A percentile compares a stretch with the other conserved stretches of the same genome.
These are phyloP conservation scores for Adela reaumurella DNA, from an alignment of 2,888 invertebrate genomes.

Conservation along the genomic window DNA sequence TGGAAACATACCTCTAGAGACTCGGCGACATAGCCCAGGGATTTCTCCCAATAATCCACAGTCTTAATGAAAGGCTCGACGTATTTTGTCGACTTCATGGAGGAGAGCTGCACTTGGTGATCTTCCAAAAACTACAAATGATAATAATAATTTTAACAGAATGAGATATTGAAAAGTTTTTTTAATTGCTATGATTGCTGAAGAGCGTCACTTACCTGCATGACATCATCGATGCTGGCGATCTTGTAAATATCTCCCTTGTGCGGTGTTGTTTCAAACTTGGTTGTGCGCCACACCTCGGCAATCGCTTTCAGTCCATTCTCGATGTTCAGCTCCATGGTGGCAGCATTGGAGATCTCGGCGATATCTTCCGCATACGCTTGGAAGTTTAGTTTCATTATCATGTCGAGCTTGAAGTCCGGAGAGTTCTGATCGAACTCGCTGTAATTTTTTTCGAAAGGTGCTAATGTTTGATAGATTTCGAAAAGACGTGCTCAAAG, in stretches of 20 bases:
- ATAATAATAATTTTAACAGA: no score
- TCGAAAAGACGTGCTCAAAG: constrained; percentile 74
- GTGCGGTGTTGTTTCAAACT: constrained; percentile 69
- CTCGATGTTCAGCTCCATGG: constrained; percentile 86
- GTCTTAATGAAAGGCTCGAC: constrained; percentile 82
- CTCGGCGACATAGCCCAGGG: constrained; percentile 76
- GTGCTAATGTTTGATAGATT: no score
- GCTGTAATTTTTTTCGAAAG: no score
- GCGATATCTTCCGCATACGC: constrained; percentile 77
- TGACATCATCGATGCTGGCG: constrained; percentile 74
- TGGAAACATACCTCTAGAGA: constrained; percentile 76
- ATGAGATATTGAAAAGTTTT: no score
- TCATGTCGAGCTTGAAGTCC: constrained; percentile 76
- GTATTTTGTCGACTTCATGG: constrained; percentile 84
- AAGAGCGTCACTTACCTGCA: no score
- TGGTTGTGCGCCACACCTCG: constrained; percentile 68
- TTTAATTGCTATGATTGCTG: no score
- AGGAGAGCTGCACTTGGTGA: constrained; percentile 76
- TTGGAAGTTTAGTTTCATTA: constrained; percentile 79
- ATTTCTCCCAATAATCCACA: constrained; percentile 85
- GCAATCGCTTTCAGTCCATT: constrained; percentile 69
- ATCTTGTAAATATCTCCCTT: constrained; percentile 67
- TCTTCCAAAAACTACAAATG: constrained; percentile 70
- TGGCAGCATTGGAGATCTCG: constrained; percentile 83
- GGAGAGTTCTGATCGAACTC: constrained; percentile 76